A percentile compares a stretch with the other conserved stretches of the same genome.
phyloP scores from a whole-genome alignment of 1,140 invertebrate genomes.

The Papilio aristodemus region DNA sequence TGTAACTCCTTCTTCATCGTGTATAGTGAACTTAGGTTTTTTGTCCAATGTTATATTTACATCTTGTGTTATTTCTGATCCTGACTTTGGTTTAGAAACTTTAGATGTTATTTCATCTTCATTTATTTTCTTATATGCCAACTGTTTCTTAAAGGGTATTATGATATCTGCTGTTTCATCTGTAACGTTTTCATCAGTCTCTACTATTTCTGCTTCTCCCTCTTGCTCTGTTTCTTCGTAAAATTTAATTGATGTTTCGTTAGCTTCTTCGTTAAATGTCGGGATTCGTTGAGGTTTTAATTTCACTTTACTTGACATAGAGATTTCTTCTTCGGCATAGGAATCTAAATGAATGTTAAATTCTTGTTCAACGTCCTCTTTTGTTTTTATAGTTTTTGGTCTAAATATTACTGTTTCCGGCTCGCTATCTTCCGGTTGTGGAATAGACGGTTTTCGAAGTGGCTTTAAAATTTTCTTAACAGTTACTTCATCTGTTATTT shows the following conservation, averaged over 20 bases:
- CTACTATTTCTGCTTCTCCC: constrained; percentile 86
- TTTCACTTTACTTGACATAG: constrained; percentile 90
- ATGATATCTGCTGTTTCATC: constrained; percentile 75
- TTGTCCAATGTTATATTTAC: constrained; percentile 81
- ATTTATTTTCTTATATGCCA: constrained; percentile 40
- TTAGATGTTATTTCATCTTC: constrained; percentile 54
- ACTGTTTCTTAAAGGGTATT: constrained; percentile 58
- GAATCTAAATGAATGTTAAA: constrained; percentile 91
- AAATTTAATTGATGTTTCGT: constrained; percentile 87
- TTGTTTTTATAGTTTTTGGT: constrained; percentile 85
- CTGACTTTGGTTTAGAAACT: constrained; percentile 54
- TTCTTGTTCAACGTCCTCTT: constrained; percentile 92
- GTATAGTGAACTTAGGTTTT: constrained; percentile 59
- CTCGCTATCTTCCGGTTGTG: constrained; percentile 86
- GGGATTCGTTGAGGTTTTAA: constrained; percentile 85
- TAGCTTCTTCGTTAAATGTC: constrained; percentile 87
- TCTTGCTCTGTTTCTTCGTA: constrained; percentile 83
- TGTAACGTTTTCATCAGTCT: constrained; percentile 83
- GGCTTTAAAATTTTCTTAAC: constrained; percentile 85
- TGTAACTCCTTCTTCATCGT: constrained; percentile 82
- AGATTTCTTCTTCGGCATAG: constrained; percentile 92
- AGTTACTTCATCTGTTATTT: constrained; percentile 86
- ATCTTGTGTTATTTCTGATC: constrained; percentile 70
- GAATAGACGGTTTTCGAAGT: constrained; percentile 82
- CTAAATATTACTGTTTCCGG: constrained; percentile 88